A percentile compares a stretch with the other conserved stretches of the same genome.
Evolutionary conservation across 2,888 invertebrate species (phyloP).

Genomic region (Volucella bombylans): DNA sequence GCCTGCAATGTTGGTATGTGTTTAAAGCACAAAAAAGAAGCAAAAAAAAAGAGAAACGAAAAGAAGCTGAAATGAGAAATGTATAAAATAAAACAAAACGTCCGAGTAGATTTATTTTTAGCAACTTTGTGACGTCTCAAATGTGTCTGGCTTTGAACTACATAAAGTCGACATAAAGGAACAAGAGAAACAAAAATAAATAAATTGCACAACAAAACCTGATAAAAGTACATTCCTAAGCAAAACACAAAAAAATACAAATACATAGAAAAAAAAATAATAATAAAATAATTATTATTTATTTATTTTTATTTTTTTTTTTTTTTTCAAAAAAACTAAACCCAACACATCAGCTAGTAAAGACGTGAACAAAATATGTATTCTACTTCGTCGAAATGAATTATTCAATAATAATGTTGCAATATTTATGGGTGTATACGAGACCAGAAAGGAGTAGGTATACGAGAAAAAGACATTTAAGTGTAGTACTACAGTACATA

Average conservation of each 20-base stretch:
- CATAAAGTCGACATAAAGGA: too few relatives aligned
- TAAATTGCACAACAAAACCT: too few relatives aligned
- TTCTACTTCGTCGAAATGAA: neutral
- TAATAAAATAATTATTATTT: too few relatives aligned
- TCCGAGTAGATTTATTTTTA: neutral
- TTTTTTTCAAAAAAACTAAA: neutral
- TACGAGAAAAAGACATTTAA: neutral
- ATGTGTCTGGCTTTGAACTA: slow-evolving; percentile 10
- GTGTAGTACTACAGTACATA: neutral
- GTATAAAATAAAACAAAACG: too few relatives aligned
- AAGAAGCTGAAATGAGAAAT: too few relatives aligned
- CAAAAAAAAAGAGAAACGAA: too few relatives aligned
- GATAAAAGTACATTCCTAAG: too few relatives aligned
- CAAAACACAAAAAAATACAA: neutral
- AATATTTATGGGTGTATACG: slow-evolving; percentile 22
- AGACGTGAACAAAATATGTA: slow-evolving; percentile 13
- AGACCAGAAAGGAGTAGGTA: slow-evolving; percentile 1
- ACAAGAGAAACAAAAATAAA: too few relatives aligned
- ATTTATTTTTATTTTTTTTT: neutral
- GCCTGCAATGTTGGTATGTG: too few relatives aligned
- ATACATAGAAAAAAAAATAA: neutral
- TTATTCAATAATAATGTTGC: slow-evolving; percentile 37
- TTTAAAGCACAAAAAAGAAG: too few relatives aligned
- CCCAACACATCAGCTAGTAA: neutral
- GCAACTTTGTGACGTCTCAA: slow-evolving; percentile 12